Evolutionary conservation across 2,888 invertebrate species (phyloP), one percentile per base, ranked within the genome.

Genomic region (Tipula unca): DNA sequence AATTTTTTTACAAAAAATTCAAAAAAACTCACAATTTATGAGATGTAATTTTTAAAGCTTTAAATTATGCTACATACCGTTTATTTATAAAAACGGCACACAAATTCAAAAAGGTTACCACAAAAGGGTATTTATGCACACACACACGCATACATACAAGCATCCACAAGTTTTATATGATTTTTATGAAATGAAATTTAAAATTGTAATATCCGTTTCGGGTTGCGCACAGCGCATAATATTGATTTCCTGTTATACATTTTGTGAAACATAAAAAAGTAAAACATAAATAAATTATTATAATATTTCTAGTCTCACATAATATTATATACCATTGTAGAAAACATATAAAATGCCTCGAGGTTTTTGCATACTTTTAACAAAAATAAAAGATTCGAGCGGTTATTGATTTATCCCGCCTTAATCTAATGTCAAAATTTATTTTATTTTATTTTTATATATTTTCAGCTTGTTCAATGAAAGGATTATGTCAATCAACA

Each of bases 401-500:
- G 1, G 20, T 2, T 25, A 69, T 69, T 25, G 69, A 69, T 48
- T 48, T 48, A 48, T n/a, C n/a, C n/a, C 48, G n/a, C 48, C 48
- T 48, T n/a, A 48, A 48, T 69, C 69, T 69, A 69, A 69, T 25
- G 69, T 25, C 25, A 69, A 69, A 25, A 69, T 69, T 17, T 48
- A 48, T 48, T 48, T 48, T 17, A 48, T 48, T 69, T 48, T 69
- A 69, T 69, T 69, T 17, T 69, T 69, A 25, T 25, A 13, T 69
- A 69, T 69, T 69, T 69, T 10, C 69, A 69, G 69, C 25, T 25
- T 69, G 69, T 69, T 69, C 69, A 69, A 69, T 69, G 69, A 69
- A 69, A 69, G 69, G 69, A 69, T 69, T 69, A 69, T 69, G 69
- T 69, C 69, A 69, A 69, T 69, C 69, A 69, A 25, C 69, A 69